Evolutionary conservation across 2,888 invertebrate genomes (phyloP), one percentile per base, ranked within the genome.

Genomic region (Brachylomia viminalis): DNA sequence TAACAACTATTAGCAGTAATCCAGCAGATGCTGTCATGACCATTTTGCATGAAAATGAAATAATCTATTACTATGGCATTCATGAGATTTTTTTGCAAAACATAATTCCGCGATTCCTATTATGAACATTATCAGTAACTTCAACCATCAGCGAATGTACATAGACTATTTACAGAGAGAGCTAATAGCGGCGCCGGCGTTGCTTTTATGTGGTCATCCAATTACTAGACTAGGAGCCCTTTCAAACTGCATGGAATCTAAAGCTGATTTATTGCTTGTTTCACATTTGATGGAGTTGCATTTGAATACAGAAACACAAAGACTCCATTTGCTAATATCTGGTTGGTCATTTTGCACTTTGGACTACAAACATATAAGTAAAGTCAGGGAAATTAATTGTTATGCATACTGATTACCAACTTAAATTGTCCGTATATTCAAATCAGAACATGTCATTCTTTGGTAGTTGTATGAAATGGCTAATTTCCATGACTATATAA

Each of bases 171-270:
- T 72, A 69, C 17, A 64, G 30, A 78, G 15, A 59, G 42, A 45
- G 23, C 59, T 72, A 61, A 52, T 38, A 62, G 42, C 56, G 45
- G 10, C 62, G 47, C 30, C 56, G 45, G 10, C 62, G 47, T 33
- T 38, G 59, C 45, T 20, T 68, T 71, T 84, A 54, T 84, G 75
- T 71, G 80, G 72, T 58, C 59, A 3, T 11, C 33, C n/a, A 47
- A 15, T 54, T 42, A 33, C 33, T 47, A 30, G 58, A 59, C 17
- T 45, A 23, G 1, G 0, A 23, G 47, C 49, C 49, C 6, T 75
- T 75, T 72, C 27, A 72, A 59, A 72, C 58, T 64, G 27, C 27
- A 70, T 30, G 15, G 54, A 69, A 64, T 45, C 33, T 45, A 33
- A 72, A 72, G 59, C 54, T n/a, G 52, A 66, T n/a, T 33, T 49